A percentile compares a stretch with the other conserved stretches of the same genome.
phyloP scores from a whole-genome alignment of 2,797 vertebrate genomes.

The Mergus octosetaceus region DNA sequence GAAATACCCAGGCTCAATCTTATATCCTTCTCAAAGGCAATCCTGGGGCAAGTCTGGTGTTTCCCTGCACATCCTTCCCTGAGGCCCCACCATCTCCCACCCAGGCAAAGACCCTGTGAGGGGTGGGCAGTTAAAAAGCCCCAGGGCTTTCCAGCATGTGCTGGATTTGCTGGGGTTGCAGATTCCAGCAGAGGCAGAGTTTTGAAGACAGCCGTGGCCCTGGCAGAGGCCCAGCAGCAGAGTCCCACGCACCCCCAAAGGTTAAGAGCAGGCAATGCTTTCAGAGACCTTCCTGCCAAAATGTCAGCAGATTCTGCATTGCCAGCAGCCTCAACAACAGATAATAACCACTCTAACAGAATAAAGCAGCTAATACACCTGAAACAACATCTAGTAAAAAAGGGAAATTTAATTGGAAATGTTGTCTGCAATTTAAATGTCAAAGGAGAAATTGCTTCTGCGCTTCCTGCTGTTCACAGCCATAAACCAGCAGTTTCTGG shows the following conservation, averaged over 20 bases:
- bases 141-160: neutral
- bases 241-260: neutral
- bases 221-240: neutral
- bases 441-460: neutral
- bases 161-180: neutral
- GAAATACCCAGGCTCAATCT: neutral
- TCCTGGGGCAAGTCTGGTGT: neutral
- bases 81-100: neutral
- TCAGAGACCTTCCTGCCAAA: neutral
- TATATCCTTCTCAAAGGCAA: neutral
- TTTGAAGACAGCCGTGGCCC: neutral
- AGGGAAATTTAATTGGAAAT: slow-evolving; percentile 2
- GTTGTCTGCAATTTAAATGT: slow-evolving; percentile 27
- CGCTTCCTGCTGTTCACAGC: neutral
- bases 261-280: slow-evolving; percentile 1
- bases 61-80: neutral
- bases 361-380: neutral
- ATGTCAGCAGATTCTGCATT: neutral
- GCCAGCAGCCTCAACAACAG: neutral
- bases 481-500: neutral
- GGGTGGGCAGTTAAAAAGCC: neutral
- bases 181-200: neutral
- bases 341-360: neutral
- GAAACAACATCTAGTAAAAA: neutral
- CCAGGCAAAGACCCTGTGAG: neutral